Percentiles rank a stretch among this genome's conserved stretches.
Conservation (phyloP, 2,113 vertebrate species). For the Rhinolophus ferrumequinum region DNA sequence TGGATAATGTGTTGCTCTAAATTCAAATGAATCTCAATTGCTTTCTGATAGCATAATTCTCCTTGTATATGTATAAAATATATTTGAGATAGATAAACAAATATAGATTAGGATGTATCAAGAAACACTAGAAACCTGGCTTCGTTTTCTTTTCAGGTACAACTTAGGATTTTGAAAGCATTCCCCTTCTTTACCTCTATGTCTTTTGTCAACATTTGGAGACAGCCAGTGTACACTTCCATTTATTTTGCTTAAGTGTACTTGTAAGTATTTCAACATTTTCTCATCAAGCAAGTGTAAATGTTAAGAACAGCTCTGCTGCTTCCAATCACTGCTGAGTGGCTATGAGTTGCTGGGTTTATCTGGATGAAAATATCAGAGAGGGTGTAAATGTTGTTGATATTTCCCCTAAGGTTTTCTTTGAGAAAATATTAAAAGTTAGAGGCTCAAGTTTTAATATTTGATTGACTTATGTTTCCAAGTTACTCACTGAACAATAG, state of each 20-base stretch:
- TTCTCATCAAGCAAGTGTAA: conserved; percentile 74
- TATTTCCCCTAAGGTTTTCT: conserved; percentile 38
- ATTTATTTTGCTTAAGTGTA: conserved; percentile 63
- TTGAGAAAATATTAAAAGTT: conserved; percentile 63
- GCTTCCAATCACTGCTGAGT: conserved; percentile 31
- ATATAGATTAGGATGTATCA: neutral
- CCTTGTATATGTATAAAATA: neutral
- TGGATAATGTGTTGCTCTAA: neutral
- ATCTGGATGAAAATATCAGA: conserved; percentile 56
- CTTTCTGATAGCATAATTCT: neutral
- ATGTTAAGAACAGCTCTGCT: conserved; percentile 67
- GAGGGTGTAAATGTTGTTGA: conserved; percentile 13
- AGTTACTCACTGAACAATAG: neutral
- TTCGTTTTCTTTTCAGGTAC: neutral
- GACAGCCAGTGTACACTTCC: conserved; percentile 13
- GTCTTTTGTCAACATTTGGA: conserved; percentile 42
- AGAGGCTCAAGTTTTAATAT: neutral
- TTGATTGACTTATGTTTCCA: conserved; percentile 16
- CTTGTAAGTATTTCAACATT: conserved; percentile 65
- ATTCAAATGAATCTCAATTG: conserved; percentile 39
- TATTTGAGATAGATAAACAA: conserved; percentile 8
- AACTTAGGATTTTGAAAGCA: conserved; percentile 49
- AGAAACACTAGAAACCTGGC: neutral
- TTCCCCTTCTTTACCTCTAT: neutral
- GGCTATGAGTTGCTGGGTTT: neutral